Evolutionary conservation across 1,140 invertebrate genomes (phyloP).

Genomic region (Oreohelix idahoensis): DNA sequence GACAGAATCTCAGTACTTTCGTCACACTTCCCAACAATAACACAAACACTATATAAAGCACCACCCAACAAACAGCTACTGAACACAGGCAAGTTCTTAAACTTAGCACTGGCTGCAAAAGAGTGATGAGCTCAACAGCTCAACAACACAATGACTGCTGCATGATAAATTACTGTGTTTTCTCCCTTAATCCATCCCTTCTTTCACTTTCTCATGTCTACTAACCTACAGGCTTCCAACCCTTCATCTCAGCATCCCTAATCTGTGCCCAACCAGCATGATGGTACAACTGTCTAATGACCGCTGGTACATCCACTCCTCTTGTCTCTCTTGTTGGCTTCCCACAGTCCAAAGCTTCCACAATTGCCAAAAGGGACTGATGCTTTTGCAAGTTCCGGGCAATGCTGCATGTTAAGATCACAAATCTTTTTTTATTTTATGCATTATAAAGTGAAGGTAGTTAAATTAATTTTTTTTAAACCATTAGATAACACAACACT

Average conservation of each 20-base stretch:
- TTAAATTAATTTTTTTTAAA: too few species aligned
- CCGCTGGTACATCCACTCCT: constrained; percentile 72
- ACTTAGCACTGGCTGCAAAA: too few species aligned
- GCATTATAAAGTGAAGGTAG: too few species aligned
- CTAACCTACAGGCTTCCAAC: constrained; percentile 73
- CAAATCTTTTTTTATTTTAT: neutral
- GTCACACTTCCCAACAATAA: too few species aligned
- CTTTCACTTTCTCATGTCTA: neutral
- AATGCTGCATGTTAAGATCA: constrained; percentile 65
- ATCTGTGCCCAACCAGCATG: constrained; percentile 75
- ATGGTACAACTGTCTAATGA: constrained; percentile 74
- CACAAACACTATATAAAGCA: too few species aligned
- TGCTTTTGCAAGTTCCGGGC: constrained; percentile 76
- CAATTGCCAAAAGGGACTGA: constrained; percentile 70
- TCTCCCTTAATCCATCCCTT: too few species aligned
- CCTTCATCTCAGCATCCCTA: constrained; percentile 71
- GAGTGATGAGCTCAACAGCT: too few species aligned
- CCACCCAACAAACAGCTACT: too few species aligned
- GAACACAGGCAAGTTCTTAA: too few species aligned
- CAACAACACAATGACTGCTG: too few species aligned
- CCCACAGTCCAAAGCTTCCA: constrained; percentile 74
- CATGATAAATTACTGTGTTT: too few species aligned
- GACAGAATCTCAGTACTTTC: too few species aligned
- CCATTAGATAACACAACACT: neutral
- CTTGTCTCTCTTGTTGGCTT: constrained; percentile 72